A percentile compares a stretch with the other conserved stretches of the same genome.
phyloP scores from a whole-genome alignment of 2,113 vertebrate genomes.

The Boleophthalmus pectinirostris region DNA sequence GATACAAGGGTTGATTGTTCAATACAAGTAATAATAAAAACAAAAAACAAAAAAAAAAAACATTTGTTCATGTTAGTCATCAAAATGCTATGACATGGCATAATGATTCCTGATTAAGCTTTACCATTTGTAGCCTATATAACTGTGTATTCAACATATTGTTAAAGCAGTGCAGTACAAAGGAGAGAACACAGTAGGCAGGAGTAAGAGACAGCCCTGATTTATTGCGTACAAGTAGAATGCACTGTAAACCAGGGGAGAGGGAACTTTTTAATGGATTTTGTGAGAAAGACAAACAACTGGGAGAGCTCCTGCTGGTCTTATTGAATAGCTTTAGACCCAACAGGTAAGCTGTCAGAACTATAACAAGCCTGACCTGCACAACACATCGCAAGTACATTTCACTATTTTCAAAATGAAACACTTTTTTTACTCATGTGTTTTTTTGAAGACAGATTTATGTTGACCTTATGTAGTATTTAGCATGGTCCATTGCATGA shows the following conservation, averaged over 20 bases:
- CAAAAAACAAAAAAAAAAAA: neutral
- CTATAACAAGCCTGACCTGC: constrained; percentile 69
- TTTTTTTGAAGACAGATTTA: neutral
- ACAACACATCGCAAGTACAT: constrained; percentile 50
- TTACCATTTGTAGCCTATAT: constrained; percentile 27
- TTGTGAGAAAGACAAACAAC: constrained; percentile 71
- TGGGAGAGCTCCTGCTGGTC: constrained; percentile 66
- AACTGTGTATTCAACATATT: constrained; percentile 24
- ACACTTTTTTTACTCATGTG: neutral
- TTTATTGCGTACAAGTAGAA: constrained; percentile 68
- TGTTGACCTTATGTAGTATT: neutral
- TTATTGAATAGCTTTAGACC: constrained; percentile 63
- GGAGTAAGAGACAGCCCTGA: constrained; percentile 49
- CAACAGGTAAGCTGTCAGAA: constrained; percentile 68
- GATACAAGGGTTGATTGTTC: no score
- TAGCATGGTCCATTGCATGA: neutral
- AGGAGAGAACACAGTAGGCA: constrained; percentile 45
- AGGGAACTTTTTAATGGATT: constrained; percentile 77
- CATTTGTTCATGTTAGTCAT: neutral
- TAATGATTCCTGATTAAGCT: neutral
- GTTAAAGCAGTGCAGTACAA: constrained; percentile 40
- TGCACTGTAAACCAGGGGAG: constrained; percentile 69
- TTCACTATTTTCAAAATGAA: constrained; percentile 19
- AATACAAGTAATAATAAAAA: no score
- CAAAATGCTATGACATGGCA: neutral